Evolutionary conservation across 2,888 invertebrate genomes (phyloP).

Genomic region (Seira musarum): DNA sequence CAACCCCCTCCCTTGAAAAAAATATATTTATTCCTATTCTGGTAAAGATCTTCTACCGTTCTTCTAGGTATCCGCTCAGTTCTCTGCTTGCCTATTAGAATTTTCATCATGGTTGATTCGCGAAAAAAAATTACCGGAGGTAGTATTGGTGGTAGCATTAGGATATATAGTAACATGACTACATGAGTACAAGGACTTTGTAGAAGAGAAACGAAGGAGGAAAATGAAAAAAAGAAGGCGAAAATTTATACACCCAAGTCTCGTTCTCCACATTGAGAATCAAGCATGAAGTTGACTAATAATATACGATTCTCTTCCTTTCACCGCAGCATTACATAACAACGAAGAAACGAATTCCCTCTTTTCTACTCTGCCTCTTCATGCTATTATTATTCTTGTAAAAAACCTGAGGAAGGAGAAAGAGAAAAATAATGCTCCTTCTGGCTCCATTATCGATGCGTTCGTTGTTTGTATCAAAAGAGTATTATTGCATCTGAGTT

Average conservation of each 20-base stretch:
- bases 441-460: slow-evolving; percentile 14
- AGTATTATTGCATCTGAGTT: background rate
- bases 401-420: slow-evolving; percentile 1
- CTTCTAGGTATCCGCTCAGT: too few relatives aligned
- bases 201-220: background rate
- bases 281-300: slow-evolving; percentile 43
- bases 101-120: slow-evolving; percentile 13
- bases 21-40: too few relatives aligned
- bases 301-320: slow-evolving; percentile 33
- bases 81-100: background rate
- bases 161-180: too few relatives aligned
- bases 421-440: slow-evolving; percentile 5
- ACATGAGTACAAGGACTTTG: too few relatives aligned
- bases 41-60: too few relatives aligned
- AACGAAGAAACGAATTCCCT: background rate
- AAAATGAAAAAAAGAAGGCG: slow-evolving; percentile 1
- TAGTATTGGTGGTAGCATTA: background rate
- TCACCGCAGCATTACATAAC: slow-evolving; percentile 27
- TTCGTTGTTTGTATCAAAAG: slow-evolving; percentile 37
- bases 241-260: slow-evolving; percentile 38
- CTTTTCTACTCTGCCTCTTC: background rate
- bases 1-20: too few relatives aligned
- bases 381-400: slow-evolving; percentile 11
- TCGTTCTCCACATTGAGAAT: slow-evolving; percentile 35
- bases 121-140: background rate